These are phyloP conservation scores for Alauda arvensis DNA, from an alignment of 2,797 vertebrate species.

Conservation along the genomic window DNA sequence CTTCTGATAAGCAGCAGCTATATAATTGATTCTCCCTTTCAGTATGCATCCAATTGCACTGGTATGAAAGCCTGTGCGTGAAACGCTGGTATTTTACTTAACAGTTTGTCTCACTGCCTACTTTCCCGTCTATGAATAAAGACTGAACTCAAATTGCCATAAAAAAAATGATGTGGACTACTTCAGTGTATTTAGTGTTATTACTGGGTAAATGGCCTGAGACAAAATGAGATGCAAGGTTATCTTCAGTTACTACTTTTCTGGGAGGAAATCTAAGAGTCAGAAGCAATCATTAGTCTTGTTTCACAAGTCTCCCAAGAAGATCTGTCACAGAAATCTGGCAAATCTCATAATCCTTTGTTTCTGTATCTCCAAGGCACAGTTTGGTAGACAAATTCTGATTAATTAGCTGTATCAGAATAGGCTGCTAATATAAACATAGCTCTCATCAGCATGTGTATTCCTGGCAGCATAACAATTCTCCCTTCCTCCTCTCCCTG, in stretches of 20 bases:
- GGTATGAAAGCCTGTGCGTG: background rate
- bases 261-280: background rate
- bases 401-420: constrained; percentile 30
- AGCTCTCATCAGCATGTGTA: background rate
- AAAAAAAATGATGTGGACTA: background rate
- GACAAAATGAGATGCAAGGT: background rate
- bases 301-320: background rate
- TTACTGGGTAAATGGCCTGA: background rate
- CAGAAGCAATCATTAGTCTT: background rate
- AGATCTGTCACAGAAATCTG: background rate
- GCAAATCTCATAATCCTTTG: background rate
- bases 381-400: background rate
- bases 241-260: background rate
- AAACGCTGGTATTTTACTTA: background rate
- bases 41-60: background rate
- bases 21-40: constrained; percentile 21
- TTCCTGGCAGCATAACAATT: background rate
- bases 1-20: constrained; percentile 24
- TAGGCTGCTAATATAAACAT: background rate
- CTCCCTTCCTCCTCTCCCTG: background rate
- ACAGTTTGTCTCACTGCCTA: background rate
- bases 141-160: background rate
- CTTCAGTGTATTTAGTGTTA: background rate
- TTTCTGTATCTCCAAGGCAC: background rate
- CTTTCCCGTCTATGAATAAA: background rate